Evolutionary conservation across 2,113 vertebrate species (phyloP).

Genomic region (Plotosus lineatus): DNA sequence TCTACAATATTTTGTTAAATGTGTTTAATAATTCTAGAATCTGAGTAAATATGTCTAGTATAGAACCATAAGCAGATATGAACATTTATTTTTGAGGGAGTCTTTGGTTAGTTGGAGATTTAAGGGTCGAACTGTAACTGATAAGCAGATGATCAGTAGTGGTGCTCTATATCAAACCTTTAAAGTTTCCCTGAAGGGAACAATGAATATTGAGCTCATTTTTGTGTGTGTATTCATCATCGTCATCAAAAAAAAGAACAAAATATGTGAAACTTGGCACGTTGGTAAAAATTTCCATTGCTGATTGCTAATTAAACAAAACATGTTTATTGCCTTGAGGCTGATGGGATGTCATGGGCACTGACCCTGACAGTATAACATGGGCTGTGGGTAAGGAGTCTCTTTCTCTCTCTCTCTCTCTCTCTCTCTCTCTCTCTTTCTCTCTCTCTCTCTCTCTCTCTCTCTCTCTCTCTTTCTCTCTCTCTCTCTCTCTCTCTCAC

Average conservation of each 20-base stretch:
- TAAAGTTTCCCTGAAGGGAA: not conserved
- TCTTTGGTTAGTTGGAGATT: not conserved
- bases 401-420: not conserved
- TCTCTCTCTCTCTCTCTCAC: not conserved
- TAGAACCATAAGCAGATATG: not conserved
- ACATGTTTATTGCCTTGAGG: constrained; percentile 42
- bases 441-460: not conserved
- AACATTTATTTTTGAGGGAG: not conserved
- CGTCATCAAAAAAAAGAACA: not conserved
- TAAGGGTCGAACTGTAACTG: not conserved
- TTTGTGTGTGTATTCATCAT: not conserved
- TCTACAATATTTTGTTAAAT: not conserved
- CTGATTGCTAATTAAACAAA: constrained; percentile 35
- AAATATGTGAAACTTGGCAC: not conserved
- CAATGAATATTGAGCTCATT: not conserved
- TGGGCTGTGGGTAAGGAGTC: constrained; percentile 37
- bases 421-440: not conserved
- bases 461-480: not conserved
- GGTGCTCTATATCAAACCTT: not conserved
- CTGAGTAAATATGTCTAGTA: not conserved
- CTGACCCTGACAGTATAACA: constrained; percentile 51
- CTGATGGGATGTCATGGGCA: constrained; percentile 42
- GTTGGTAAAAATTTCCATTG: constrained; percentile 17
- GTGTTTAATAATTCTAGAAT: not conserved
- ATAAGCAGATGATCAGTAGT: not conserved